These are phyloP conservation scores for Octomys mimax DNA, from an alignment of 2,797 vertebrate species.

Conservation along the genomic window DNA sequence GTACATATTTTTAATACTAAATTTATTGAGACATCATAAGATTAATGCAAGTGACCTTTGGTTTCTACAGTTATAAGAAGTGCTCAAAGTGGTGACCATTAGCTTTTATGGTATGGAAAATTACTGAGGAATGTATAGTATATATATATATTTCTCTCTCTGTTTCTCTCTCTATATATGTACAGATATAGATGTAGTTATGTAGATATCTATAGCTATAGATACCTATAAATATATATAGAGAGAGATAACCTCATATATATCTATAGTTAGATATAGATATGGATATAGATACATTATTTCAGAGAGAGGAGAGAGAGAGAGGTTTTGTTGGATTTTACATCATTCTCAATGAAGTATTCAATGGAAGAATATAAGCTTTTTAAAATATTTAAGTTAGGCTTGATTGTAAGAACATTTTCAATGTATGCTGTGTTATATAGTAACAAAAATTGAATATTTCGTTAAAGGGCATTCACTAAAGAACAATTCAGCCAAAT, in stretches of 20 bases:
- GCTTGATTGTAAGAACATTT: neutral
- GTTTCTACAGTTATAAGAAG: neutral
- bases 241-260: no score
- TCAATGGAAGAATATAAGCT: neutral
- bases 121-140: neutral
- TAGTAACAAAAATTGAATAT: neutral
- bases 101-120: neutral
- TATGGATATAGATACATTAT: no score
- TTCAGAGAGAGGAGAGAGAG: no score
- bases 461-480: neutral
- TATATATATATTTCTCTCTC: no score
- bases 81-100: neutral
- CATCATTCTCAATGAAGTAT: neutral
- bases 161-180: no score
- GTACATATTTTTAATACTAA: neutral
- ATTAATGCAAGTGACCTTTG: neutral
- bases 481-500: neutral
- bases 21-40: neutral
- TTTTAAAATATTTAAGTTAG: neutral
- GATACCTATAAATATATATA: no score
- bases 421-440: neutral
- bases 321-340: neutral
- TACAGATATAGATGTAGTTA: no score
- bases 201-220: no score
- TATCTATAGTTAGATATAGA: no score